Evolutionary conservation across 2,888 invertebrate species (phyloP).

Genomic region (Aethes cnicana): DNA sequence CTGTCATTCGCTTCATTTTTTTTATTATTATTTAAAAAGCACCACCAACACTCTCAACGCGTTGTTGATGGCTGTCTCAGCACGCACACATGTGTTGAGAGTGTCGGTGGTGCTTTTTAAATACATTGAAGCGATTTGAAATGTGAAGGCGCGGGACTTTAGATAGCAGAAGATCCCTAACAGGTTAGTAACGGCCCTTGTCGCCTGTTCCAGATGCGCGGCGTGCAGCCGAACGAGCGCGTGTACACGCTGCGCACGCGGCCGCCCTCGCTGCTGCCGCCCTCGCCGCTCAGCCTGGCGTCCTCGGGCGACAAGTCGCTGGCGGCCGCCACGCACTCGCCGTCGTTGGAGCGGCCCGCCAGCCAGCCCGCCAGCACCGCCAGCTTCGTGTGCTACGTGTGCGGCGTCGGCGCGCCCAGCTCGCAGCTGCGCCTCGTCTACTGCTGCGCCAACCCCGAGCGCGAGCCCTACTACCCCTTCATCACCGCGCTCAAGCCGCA

Average conservation of each 20-base stretch:
- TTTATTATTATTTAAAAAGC: too few species aligned
- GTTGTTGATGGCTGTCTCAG: too few species aligned
- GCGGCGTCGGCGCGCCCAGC: slow-evolving; percentile 90
- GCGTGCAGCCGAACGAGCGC: slow-evolving; percentile 89
- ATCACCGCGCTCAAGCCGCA: slow-evolving; percentile 91
- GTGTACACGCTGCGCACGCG: slow-evolving; percentile 91
- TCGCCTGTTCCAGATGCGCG: slow-evolving; percentile 79
- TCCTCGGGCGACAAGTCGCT: slow-evolving; percentile 71
- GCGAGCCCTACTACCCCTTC: slow-evolving; percentile 95
- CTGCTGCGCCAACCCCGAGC: slow-evolving; percentile 91
- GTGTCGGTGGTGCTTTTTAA: too few species aligned
- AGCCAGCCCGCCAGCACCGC: slow-evolving; percentile 58
- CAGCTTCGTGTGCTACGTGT: slow-evolving; percentile 94
- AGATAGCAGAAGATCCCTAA: not conserved
- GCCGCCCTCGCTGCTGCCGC: slow-evolving; percentile 82
- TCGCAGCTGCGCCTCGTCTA: slow-evolving; percentile 91
- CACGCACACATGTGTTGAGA: too few species aligned
- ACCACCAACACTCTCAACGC: too few species aligned
- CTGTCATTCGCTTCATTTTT: too few species aligned
- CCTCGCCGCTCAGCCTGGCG: slow-evolving; percentile 73
- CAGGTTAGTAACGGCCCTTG: not conserved
- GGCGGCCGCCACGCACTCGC: slow-evolving; percentile 61
- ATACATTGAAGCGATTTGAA: too few species aligned
- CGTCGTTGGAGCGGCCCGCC: slow-evolving; percentile 58
- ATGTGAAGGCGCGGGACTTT: too few species aligned